Evolutionary conservation across 1,140 invertebrate genomes (phyloP).

Genomic region (Kradibia gibbosae): DNA sequence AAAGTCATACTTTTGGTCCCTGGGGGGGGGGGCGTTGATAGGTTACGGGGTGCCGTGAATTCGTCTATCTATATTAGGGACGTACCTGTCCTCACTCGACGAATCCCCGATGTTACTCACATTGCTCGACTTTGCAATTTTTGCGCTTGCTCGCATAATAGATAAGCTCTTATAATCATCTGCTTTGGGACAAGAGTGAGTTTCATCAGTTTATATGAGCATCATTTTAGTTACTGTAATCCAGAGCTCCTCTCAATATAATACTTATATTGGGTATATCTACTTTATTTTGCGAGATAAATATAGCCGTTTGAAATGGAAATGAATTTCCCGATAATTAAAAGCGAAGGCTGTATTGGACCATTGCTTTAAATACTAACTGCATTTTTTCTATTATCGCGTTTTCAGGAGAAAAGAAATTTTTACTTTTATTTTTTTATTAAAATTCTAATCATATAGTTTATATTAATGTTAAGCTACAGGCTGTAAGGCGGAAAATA

Average conservation of each 20-base stretch:
- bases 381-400: not conserved
- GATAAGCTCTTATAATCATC: conserved; percentile 17
- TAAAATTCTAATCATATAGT: no score
- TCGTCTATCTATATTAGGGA: no score
- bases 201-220: not conserved
- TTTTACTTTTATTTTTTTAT: no score
- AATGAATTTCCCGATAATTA: conserved; percentile 3
- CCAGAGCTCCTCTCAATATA: not conserved
- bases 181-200: not conserved
- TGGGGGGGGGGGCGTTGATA: no score
- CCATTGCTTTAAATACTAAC: not conserved
- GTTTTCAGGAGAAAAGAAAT: not conserved
- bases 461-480: no score
- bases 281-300: not conserved
- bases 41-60: no score
- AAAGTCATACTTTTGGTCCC: not conserved
- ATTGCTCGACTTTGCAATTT: not conserved
- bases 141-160: not conserved
- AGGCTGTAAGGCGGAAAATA: no score
- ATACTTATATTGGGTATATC: not conserved
- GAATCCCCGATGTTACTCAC: not conserved
- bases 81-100: not conserved
- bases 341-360: not conserved
- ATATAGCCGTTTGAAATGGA: not conserved
- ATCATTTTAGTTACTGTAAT: not conserved